Percentiles rank a stretch among this genome's conserved stretches.
Evolutionary conservation across 2,113 vertebrate species (phyloP).

Genomic region (Alosa alosa): DNA sequence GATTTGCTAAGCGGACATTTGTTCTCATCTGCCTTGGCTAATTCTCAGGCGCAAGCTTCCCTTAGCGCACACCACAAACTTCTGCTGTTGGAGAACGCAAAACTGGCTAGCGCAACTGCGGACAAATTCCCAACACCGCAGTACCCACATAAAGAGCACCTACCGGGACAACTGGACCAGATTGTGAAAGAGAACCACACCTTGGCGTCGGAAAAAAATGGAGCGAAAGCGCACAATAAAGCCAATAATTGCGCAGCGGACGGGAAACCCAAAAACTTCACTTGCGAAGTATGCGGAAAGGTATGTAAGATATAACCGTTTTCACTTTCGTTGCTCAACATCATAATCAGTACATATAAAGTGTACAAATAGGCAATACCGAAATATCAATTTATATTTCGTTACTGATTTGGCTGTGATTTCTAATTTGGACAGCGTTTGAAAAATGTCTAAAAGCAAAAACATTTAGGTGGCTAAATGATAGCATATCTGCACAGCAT

Average conservation of each 20-base stretch:
- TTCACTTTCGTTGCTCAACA: neutral
- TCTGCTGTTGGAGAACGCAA: constrained; percentile 88
- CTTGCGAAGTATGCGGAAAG: constrained; percentile 98
- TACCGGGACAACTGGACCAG: constrained; percentile 92
- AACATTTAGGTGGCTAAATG: neutral
- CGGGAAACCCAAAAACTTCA: constrained; percentile 94
- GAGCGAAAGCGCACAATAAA: constrained; percentile 79
- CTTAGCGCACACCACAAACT: constrained; percentile 90
- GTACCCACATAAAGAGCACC: constrained; percentile 89
- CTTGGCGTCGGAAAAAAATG: constrained; percentile 74
- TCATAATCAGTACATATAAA: neutral
- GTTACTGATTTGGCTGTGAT: neutral
- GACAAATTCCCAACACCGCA: constrained; percentile 86
- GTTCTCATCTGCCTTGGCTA: constrained; percentile 80
- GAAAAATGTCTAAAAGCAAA: neutral
- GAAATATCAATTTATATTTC: neutral
- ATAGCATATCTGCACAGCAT: neutral
- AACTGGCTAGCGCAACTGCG: constrained; percentile 73
- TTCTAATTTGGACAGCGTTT: neutral
- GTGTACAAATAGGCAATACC: neutral
- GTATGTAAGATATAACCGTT: constrained; percentile 58
- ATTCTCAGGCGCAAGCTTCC: constrained; percentile 78
- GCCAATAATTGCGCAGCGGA: constrained; percentile 69
- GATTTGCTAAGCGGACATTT: constrained; percentile 88
- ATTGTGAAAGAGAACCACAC: constrained; percentile 89